Conservation (phyloP, 2,888 invertebrate species). For the Auanema sp. region DNA sequence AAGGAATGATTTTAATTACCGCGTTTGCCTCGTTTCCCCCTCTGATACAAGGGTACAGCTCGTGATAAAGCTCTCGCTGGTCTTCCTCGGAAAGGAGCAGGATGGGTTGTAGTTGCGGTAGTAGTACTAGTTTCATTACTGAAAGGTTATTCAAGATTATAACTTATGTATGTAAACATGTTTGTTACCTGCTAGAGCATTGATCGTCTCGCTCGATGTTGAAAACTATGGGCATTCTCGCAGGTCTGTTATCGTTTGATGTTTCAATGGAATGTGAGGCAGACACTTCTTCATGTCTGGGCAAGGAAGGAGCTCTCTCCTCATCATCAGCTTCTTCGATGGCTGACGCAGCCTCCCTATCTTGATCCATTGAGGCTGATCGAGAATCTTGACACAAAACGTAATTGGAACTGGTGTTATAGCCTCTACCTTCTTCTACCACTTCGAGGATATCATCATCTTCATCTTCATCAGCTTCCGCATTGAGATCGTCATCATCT, state of each 20-base stretch:
- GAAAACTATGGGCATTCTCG: constrained; percentile 11
- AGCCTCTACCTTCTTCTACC: background rate
- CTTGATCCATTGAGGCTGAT: constrained; percentile 39
- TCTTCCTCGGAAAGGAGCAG: too few species aligned
- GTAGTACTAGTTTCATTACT: constrained; percentile 3
- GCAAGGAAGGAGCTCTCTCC: constrained; percentile 16
- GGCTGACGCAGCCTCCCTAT: constrained; percentile 44
- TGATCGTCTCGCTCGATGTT: constrained; percentile 37
- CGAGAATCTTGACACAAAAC: constrained; percentile 23
- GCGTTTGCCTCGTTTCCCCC: too few species aligned
- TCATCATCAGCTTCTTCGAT: constrained; percentile 44
- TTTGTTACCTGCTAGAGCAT: constrained; percentile 37
- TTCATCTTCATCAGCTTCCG: constrained; percentile 14
- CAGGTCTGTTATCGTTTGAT: too few species aligned
- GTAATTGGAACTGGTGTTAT: background rate
- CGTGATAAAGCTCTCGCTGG: too few species aligned
- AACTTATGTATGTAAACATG: background rate
- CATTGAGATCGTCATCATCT: constrained; percentile 15
- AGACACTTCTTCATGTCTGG: background rate
- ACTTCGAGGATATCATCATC: background rate
- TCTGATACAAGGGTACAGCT: too few species aligned
- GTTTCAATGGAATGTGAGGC: background rate
- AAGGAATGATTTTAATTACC: too few species aligned
- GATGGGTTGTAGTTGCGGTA: too few species aligned
- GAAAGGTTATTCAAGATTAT: background rate